Percentiles rank a stretch among this genome's conserved stretches.
Evolutionary conservation across 2,797 vertebrate species (phyloP).

Genomic region (Galagoides demidoff): DNA sequence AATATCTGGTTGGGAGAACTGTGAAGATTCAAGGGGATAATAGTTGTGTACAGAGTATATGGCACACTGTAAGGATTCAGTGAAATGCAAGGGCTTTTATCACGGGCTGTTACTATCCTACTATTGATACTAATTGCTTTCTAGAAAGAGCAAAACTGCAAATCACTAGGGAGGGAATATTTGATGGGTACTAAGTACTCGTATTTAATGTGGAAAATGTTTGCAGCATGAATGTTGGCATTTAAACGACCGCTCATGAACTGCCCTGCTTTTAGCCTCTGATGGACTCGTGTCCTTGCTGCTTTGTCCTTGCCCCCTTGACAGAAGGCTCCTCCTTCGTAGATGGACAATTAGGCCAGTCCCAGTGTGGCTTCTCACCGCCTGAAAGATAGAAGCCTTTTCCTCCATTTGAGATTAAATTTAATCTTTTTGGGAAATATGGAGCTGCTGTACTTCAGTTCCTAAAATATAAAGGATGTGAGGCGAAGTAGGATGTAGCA

Average conservation of each 20-base stretch:
- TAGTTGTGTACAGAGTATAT: neutral
- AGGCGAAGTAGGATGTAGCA: neutral
- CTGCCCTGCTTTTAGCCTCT: neutral
- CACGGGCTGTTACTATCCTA: neutral
- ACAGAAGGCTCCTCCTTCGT: neutral
- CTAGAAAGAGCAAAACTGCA: neutral
- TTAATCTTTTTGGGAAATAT: neutral
- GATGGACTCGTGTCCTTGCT: neutral
- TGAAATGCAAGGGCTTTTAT: neutral
- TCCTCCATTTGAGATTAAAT: constrained; percentile 25
- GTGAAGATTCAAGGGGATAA: neutral
- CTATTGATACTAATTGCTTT: neutral
- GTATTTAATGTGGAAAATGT: constrained; percentile 35
- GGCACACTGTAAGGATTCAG: neutral
- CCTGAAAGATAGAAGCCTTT: neutral
- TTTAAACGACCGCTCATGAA: neutral
- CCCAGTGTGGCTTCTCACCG: neutral
- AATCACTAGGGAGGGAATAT: neutral
- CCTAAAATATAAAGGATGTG: neutral
- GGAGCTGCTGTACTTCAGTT: neutral
- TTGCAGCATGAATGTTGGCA: neutral
- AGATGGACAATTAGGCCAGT: neutral
- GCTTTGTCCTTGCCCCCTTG: neutral
- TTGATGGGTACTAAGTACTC: neutral
- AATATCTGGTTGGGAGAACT: neutral